Evolutionary conservation across 2,113 vertebrate genomes (phyloP), one percentile per base, ranked within the genome.

Genomic region (Silurus meridionalis): DNA sequence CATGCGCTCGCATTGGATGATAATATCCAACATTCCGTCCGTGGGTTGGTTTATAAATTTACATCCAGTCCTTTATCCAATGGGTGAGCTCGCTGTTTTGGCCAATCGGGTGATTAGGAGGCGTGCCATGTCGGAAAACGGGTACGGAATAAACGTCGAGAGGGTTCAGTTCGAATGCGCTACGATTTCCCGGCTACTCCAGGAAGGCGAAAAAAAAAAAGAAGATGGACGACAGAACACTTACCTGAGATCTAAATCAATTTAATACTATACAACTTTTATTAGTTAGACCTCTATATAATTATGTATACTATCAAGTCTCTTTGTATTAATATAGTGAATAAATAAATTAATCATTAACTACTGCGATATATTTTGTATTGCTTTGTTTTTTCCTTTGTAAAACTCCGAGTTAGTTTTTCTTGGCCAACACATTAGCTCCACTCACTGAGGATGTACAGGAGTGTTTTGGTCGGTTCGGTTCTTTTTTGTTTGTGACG

Each of bases 371-470:
- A 1, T 21, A 50, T 61, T 8, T 72, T 1, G 3, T 28, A 21
- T 2, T 55, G 23, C 11, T 52, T 75, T 75, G 11, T 66, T 63
- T 64, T 48, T 50, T 17, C 15, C 2, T 71, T 28, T 82, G 17
- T 58, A 14, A 82, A 85, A 80, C 71, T 84, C 78, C 15, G 74
- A 7, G 85, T 69, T 8, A 28, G 21, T 14, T n/a, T 87, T 10
- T 48, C 21, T 28, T 37, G 86, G 53, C 71, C 88, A 87, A 48
- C 85, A 10, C 5, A 52, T 87, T 85, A 82, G 3, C 46, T 10
- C 15, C 61, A 50, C 17, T 28, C 64, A 37, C 50, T 37, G 61
- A 28, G 25, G 84, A 57, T 55, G 84, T 21, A 23, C 50, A 2
- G 10, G 61, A 84, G 63, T 64, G 46, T 46, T 86, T 81, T 75